Evolutionary conservation across 53 echinoderm and acorn worm species (phyloP), one percentile per base, ranked within the genome.

Genomic region (Patiria pectinifera): DNA sequence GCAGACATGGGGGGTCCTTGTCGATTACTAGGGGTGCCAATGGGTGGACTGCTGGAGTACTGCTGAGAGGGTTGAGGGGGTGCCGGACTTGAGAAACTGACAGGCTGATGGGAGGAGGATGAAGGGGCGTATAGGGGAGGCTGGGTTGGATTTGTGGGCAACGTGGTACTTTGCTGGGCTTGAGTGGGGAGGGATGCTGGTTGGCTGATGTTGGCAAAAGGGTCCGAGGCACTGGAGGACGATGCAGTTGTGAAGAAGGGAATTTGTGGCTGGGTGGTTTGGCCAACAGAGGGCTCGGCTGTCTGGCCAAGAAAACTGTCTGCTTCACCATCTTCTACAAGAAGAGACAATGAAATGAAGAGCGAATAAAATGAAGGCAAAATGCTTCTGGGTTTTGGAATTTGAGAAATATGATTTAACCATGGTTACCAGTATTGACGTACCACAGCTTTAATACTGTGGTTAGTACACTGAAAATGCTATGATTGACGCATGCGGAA

Each of bases 231-330:
- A 61, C 84, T 86, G 74, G 93, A 71, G 19, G 93, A 71, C 61
- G 93, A 44, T 49, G 94, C 92, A 77, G 94, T 87, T 82, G 93
- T 93, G 91, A 95, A 97, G n/a, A 94, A 95, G 69, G 95, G 91
- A 13, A 92, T 89, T 80, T 94, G 89, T 45, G 94, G 86, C 45
- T 93, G 58, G 48, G 92, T 49, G 21, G 93, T 82, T 48, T 94
- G 95, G 59, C 78, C 70, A 60, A 89, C 85, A 6, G 94, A 83
- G 18, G 86, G 91, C 14, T 95, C 96, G 26, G 89, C 82, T 58
- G 85, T 96, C 93, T 97, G 97, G 48, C 97, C 97, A 22, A 97
- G 86, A 66, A 97, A 97, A 83, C 96, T 97, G 82, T 96, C 97
- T 16, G 94, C 97, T 82, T 97, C 97, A 24, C 96, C 97, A 79